These are phyloP conservation scores for Hypanus sabinus DNA, from an alignment of 2,113 vertebrate genomes.

Conservation along the genomic window DNA sequence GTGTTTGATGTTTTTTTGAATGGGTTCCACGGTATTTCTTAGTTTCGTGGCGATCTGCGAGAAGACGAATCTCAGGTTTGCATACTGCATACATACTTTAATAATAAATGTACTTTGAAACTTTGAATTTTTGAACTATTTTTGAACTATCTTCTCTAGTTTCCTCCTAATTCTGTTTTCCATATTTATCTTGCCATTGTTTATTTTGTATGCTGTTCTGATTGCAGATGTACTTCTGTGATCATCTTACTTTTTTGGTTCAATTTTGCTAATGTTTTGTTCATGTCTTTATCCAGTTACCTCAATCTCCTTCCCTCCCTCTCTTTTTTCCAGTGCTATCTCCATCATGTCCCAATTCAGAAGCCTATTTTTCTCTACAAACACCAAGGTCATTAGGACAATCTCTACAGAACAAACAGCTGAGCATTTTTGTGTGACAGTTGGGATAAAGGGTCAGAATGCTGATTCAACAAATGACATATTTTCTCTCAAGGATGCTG, in stretches of 20 bases:
- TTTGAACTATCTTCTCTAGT: not conserved
- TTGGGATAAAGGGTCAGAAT: not conserved
- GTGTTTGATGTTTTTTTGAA: too few relatives aligned
- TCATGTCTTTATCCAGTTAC: not conserved
- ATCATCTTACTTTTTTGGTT: not conserved
- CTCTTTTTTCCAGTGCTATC: not conserved
- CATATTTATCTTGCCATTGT: not conserved
- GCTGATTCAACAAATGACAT: slow-evolving; percentile 1
- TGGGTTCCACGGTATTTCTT: too few relatives aligned
- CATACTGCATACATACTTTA: too few relatives aligned
- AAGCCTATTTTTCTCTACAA: too few relatives aligned
- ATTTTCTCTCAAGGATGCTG: not conserved
- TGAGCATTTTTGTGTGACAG: slow-evolving; percentile 25
- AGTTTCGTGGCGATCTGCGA: too few relatives aligned
- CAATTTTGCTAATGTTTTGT: not conserved
- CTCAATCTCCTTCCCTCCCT: not conserved
- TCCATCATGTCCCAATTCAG: not conserved
- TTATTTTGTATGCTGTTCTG: not conserved
- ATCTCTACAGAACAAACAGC: not conserved
- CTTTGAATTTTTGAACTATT: not conserved
- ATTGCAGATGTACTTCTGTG: not conserved
- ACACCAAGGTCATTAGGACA: not conserved
- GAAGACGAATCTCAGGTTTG: too few relatives aligned
- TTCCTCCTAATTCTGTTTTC: not conserved
- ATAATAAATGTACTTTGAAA: too few relatives aligned